Base-by-base conservation (phyloP, 2,797 vertebrate species). In the Lophius americanus region DNA sequence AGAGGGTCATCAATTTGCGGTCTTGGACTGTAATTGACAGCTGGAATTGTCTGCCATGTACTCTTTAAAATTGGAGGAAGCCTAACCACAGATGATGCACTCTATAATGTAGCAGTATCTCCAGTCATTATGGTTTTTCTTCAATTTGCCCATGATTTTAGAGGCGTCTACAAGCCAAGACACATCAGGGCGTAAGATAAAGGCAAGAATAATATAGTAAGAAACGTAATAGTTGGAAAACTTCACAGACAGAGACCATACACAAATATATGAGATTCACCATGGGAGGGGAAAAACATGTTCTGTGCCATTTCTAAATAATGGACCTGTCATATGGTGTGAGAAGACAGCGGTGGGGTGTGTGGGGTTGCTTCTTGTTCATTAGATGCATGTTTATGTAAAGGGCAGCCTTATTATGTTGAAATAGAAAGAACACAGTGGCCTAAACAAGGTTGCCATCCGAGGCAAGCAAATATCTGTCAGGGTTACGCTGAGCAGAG, bases 381-480 rank as follows among this genome's bases (percentile, higher is more conserved):
- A 84, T 79, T 82, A 79, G 57, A 76, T 67, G 81, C 81, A 85
- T 90, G 87, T 91, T 89, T 86, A 90, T 89, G 79, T 78, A 89
- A 92, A 92, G 89, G 91, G 89, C 91, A 91, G 76, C 65, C 87
- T 89, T 85, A 91, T 92, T 91, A 91, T 80, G 81, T 72, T 82
- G 83, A 85, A 82, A 86, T 78, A 84, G 86, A 84, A 90, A 80
- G 82, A 81, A 76, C 71, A 75, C 73, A 80, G 81, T 74, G 75
- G 64, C 79, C 82, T 82, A 89, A 91, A 90, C 88, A 88, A 84
- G 84, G 77, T 73, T 80, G 81, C 83, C 83, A 85, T 67, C 63
- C 48, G 49, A 62, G 72, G 67, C 82, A 61, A 73, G 79, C 55
- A 64, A 78, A 73, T 77, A 91, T 94, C 91, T 93, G 94, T 95